Evolutionary conservation across 2,888 invertebrate genomes (phyloP).

Genomic region (Orgyia antiqua): DNA sequence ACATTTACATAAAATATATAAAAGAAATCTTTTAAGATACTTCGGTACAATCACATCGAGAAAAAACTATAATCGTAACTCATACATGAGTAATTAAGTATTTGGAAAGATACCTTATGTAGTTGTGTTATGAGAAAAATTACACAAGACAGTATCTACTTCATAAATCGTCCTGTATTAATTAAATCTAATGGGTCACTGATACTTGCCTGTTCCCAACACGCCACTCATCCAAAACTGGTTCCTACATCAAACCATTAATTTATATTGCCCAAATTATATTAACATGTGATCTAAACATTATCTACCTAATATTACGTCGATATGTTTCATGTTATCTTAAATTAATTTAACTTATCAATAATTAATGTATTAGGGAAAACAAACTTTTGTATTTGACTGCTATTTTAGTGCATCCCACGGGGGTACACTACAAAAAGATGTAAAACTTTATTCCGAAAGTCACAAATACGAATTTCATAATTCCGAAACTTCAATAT

Average conservation of each 20-base stretch:
- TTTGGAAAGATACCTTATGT: slow-evolving; percentile 32
- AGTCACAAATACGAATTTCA: too few species aligned
- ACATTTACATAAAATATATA: slow-evolving; percentile 22
- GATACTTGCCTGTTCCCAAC: slow-evolving; percentile 52
- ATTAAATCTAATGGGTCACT: slow-evolving; percentile 63
- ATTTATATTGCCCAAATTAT: slow-evolving; percentile 65
- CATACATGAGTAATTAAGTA: slow-evolving; percentile 45
- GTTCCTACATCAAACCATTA: slow-evolving; percentile 52
- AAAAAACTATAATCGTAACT: slow-evolving; percentile 51
- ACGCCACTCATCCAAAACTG: slow-evolving; percentile 50
- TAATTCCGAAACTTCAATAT: too few species aligned
- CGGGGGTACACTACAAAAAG: too few species aligned
- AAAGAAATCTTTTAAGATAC: slow-evolving; percentile 17
- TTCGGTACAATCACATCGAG: slow-evolving; percentile 18
- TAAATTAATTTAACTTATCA: slow-evolving; percentile 23
- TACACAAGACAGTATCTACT: slow-evolving; percentile 49
- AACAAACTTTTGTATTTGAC: slow-evolving; percentile 18
- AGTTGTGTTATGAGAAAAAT: slow-evolving; percentile 51
- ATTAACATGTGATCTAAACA: slow-evolving; percentile 56
- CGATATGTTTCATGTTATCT: slow-evolving; percentile 31
- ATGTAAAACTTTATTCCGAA: too few species aligned
- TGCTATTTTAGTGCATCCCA: slow-evolving; percentile 3
- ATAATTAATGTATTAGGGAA: slow-evolving; percentile 18
- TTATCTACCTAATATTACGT: slow-evolving; percentile 47
- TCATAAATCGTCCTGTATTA: slow-evolving; percentile 62